Evolutionary conservation across 2,113 vertebrate genomes (phyloP).

Genomic region (Phalacrocorax carbo): DNA sequence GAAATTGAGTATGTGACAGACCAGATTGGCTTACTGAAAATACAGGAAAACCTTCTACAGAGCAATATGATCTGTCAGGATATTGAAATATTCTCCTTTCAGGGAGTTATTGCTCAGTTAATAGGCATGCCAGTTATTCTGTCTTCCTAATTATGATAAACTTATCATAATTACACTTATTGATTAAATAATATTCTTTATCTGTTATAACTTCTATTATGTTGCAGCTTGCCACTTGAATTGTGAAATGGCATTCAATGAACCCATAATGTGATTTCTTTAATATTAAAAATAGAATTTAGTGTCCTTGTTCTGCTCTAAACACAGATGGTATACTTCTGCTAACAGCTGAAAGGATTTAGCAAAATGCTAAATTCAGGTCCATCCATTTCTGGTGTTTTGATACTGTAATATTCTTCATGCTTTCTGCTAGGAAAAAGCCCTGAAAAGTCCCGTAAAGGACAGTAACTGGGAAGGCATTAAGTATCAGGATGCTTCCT

Average conservation of each 20-base stretch:
- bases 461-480: neutral
- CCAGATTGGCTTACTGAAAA: conserved; percentile 14
- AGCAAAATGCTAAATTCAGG: neutral
- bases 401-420: neutral
- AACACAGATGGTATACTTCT: neutral
- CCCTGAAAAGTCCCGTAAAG: neutral
- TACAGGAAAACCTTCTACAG: neutral
- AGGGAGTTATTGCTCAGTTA: neutral
- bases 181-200: neutral
- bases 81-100: neutral
- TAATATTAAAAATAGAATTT: neutral
- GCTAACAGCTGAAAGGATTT: neutral
- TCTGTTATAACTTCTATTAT: neutral
- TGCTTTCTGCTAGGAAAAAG: neutral
- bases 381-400: neutral
- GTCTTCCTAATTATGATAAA: neutral
- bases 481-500: neutral
- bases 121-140: neutral
- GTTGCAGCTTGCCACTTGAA: neutral
- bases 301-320: neutral
- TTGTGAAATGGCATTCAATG: neutral
- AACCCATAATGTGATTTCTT: neutral
- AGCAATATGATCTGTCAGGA: neutral
- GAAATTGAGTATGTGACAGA: conserved; percentile 39
- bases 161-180: neutral